Evolutionary conservation across 2,888 invertebrate species (phyloP), one percentile per base, ranked within the genome.

Genomic region (Himalopsyche anomala): DNA sequence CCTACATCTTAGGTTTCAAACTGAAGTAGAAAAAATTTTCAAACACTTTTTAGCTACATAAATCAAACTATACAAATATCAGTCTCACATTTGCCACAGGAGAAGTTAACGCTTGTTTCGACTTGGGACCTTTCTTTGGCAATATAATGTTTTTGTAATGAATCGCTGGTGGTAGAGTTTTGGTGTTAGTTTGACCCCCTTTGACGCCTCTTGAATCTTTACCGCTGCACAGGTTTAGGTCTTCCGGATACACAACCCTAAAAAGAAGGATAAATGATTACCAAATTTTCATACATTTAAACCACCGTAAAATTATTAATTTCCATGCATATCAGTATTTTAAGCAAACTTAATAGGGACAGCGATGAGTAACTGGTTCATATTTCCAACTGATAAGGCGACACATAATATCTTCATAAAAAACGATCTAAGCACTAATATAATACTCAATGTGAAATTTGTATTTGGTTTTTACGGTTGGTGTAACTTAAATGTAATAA

Each of bases 191-290:
- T 45, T n/a, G 56, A 42, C 62, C 42, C 6, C 45, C 19, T 62
- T 62, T 56, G 11, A 81, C 82, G 9, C 79, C 86, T 11, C 42
- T 55, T 17, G 36, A 56, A 42, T 81, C 38, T 42, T 40, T 69
- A 2, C 69, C 81, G 85, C 80, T 85, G 81, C 80, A 88, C 51
- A 88, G 54, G 69, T 88, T 87, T 28, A 88, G 74, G 42, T 88
- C 88, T 84, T 88, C 88, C 0, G 88, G 88, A 69, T 88, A 86
- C 36, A 88, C 81, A 11, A 88, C 85, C 80, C 88, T 88, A 62
- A 4, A 86, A 84, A 19, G 79, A 51, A 12, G 6, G 8, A 82
- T 51, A 55, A 1, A 38, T 9, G 17, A 28, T 82, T 17, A 56
- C 12, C 0, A 82, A 56, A 0, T 62, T 4, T 28, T 28, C 28